Evolutionary conservation across 2,888 invertebrate genomes (phyloP), one percentile per base, ranked within the genome.

Genomic region (Euclidia mi): DNA sequence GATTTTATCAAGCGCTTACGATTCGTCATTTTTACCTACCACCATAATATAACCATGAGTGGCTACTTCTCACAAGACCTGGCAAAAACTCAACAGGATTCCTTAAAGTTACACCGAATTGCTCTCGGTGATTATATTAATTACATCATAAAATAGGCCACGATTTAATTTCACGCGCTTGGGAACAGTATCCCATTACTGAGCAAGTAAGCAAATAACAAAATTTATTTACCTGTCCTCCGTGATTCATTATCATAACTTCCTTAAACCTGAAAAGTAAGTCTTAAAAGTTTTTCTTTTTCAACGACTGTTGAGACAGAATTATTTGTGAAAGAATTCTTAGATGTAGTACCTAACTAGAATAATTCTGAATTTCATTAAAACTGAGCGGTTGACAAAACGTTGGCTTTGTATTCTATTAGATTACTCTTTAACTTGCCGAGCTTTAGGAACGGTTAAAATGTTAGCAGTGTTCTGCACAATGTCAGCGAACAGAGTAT

Each of bases 161-260:
- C n/a, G n/a, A n/a, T n/a, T n/a, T n/a, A n/a, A n/a, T 12, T 34
- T 12, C 2, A 14, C 2, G 18, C n/a, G 9, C 3, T 18, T 17
- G 17, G 20, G 17, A 37, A 9, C 18, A n/a, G 2, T 18, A n/a
- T 37, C 18, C 1, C 18, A 7, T 18, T 42, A 15, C 31, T 31
- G 3, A 42, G 32, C 1, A 10, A 17, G 6, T 12, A n/a, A n/a
- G n/a, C n/a, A n/a, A n/a, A n/a, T n/a, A 18, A 44, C 3, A 18
- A 14, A 18, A 32, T 11, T 7, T 15, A 31, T 44, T 32, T 32
- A 44, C 11, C 32, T 44, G 12, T 44, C 32, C 43, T 9, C 18
- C 12, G 34, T 32, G 38, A 49, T 52, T 62, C 34, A 65, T 65
- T 62, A 50, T 25, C 47, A 62, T 58, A 50, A 45, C 44, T 45